phyloP scores from a whole-genome alignment of 30 jellyfish, hydroid and myxozoan genomes.

The Mastigias papua region DNA sequence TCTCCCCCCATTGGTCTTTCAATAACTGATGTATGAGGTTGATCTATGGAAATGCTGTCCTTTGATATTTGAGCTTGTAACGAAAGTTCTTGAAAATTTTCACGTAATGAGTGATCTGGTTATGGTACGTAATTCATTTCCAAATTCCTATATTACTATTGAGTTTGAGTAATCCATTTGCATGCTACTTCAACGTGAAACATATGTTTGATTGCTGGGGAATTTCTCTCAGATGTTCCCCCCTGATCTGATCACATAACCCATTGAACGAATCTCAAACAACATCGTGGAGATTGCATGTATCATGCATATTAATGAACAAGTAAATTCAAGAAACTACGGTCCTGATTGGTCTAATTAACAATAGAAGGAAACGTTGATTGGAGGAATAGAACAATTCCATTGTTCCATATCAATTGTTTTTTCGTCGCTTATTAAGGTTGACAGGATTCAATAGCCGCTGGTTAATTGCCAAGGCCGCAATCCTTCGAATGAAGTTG shows the following conservation, averaged over 20 bases:
- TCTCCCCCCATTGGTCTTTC: no score
- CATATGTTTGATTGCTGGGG: not conserved
- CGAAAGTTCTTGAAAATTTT: no score
- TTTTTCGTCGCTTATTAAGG: conserved; percentile 54
- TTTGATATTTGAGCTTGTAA: no score
- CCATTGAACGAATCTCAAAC: conserved; percentile 29
- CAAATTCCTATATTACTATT: no score
- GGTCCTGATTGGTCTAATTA: conserved; percentile 60
- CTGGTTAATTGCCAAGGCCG: conserved; percentile 62
- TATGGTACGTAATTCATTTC: not conserved
- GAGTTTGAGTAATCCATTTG: not conserved
- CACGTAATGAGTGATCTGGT: not conserved
- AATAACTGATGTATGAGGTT: no score
- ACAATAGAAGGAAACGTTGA: conserved; percentile 27
- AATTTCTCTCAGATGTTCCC: not conserved
- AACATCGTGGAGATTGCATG: conserved; percentile 88
- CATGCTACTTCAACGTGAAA: not conserved
- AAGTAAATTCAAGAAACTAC: conserved; percentile 1
- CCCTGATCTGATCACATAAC: conserved; percentile 31
- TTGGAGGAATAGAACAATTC: conserved; percentile 52
- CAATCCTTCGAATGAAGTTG: conserved; percentile 78
- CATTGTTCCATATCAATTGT: conserved; percentile 54
- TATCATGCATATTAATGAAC: conserved; percentile 73
- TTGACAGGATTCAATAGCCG: conserved; percentile 37
- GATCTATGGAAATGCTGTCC: no score